phyloP scores from a whole-genome alignment of 2,797 vertebrate species.

The Thunnus albacares region DNA sequence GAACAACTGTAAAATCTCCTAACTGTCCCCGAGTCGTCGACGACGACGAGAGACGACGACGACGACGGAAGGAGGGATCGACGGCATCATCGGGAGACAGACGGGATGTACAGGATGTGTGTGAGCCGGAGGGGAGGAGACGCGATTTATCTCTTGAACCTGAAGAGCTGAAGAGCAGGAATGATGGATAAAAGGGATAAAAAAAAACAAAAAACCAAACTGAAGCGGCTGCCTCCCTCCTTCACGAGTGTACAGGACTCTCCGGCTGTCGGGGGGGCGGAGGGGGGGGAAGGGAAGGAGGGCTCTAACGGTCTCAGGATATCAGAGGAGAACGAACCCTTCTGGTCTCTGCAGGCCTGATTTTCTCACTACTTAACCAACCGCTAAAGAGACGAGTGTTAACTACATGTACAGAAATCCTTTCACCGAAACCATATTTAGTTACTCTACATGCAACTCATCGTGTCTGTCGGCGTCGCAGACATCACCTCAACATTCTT shows the following conservation, averaged over 20 bases:
- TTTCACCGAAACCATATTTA: constrained; percentile 10
- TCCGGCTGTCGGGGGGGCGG: constrained; percentile 1
- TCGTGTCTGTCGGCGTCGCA: constrained; percentile 19
- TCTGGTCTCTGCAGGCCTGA: constrained; percentile 17
- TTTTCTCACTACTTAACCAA: constrained; percentile 28
- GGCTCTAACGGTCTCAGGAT: constrained; percentile 18
- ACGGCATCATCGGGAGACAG: constrained; percentile 3
- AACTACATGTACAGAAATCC: constrained; percentile 62
- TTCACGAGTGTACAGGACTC: constrained; percentile 8
- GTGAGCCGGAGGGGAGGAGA: too few species aligned
- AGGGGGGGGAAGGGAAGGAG: too few species aligned
- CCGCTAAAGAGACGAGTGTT: constrained; percentile 10
- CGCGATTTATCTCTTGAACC: constrained; percentile 13
- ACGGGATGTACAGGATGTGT: background rate
- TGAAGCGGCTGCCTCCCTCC: constrained; percentile 25
- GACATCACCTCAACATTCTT: constrained; percentile 32
- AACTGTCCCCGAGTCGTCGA: constrained; percentile 66
- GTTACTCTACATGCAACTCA: constrained; percentile 15
- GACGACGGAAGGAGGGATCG: background rate
- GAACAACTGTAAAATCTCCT: constrained; percentile 98
- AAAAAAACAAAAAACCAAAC: too few species aligned
- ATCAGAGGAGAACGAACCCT: constrained; percentile 24
- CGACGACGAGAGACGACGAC: background rate
- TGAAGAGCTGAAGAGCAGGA: constrained; percentile 38
- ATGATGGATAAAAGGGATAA: constrained; percentile 46